phyloP scores from a whole-genome alignment of 2,113 vertebrate species.

The Eolophus roseicapilla region DNA sequence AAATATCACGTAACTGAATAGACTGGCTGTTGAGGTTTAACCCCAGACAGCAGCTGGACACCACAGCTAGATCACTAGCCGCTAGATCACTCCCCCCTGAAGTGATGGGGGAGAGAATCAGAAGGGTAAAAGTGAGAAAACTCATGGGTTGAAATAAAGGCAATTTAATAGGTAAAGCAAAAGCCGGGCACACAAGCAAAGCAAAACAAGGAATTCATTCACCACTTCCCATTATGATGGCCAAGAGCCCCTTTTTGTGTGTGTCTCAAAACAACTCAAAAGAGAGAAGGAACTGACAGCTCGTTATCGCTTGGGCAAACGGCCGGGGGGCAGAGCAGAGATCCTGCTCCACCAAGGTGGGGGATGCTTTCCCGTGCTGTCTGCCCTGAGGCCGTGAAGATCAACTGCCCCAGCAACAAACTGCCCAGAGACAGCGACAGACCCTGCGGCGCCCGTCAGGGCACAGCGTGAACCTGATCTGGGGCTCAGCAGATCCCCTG shows the following conservation, averaged over 20 bases:
- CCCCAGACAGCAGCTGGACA: neutral
- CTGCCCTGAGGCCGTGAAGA: neutral
- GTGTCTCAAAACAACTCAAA: neutral
- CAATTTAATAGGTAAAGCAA: neutral
- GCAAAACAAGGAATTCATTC: neutral
- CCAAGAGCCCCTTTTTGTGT: neutral
- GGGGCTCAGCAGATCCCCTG: neutral
- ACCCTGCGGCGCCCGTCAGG: neutral
- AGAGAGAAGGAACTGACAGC: neutral
- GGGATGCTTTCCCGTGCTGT: neutral
- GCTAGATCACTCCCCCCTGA: too few species aligned
- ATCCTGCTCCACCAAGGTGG: neutral
- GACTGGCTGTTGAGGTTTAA: neutral
- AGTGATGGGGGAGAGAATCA: neutral
- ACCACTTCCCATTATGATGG: neutral
- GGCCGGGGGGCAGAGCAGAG: neutral
- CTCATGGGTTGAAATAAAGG: neutral
- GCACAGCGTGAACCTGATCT: neutral
- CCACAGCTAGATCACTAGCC: too few species aligned
- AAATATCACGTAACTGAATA: neutral
- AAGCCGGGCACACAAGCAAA: neutral
- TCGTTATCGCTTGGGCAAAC: neutral
- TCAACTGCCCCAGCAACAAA: neutral
- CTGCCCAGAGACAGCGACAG: neutral
- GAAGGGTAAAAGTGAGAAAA: neutral